Conservation (phyloP, 2,797 vertebrate species). For the Danio tinwini region DNA sequence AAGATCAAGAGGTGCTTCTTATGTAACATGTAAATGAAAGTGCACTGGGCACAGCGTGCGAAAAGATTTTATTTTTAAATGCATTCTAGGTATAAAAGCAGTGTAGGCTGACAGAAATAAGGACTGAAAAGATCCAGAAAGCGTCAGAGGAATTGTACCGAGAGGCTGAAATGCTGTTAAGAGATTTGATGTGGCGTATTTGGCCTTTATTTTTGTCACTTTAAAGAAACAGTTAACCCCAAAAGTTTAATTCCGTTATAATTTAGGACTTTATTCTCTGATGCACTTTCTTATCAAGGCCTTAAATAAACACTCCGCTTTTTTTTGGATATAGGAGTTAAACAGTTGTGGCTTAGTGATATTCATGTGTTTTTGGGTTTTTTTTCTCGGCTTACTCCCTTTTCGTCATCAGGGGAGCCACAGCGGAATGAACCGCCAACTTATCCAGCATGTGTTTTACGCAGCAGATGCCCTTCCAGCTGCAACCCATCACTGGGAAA, state of each 20-base stretch:
- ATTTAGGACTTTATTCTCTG: neutral
- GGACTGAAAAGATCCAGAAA: slow-evolving; percentile 19
- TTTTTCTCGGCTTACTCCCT: too few species aligned
- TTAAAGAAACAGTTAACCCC: neutral
- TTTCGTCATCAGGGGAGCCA: too few species aligned
- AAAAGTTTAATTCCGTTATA: neutral
- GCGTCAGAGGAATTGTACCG: neutral
- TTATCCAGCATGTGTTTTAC: too few species aligned
- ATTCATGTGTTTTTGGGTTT: too few species aligned
- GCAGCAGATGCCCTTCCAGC: too few species aligned
- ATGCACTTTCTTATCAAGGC: neutral
- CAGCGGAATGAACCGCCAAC: too few species aligned
- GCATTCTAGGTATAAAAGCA: slow-evolving; percentile 37
- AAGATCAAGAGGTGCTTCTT: slow-evolving; percentile 60
- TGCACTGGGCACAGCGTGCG: slow-evolving; percentile 36
- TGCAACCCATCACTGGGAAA: too few species aligned
- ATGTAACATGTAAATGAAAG: slow-evolving; percentile 63
- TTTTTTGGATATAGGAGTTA: too few species aligned
- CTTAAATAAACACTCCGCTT: too few species aligned
- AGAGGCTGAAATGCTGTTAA: neutral
- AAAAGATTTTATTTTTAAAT: slow-evolving; percentile 50
- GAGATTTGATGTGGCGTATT: slow-evolving; percentile 3
- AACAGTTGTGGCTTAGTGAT: too few species aligned
- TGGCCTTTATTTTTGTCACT: neutral
- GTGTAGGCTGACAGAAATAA: slow-evolving; percentile 22